These are phyloP conservation scores for Ptilorrhoa leucosticta DNA, from an alignment of 2,113 vertebrate genomes.

Conservation along the genomic window DNA sequence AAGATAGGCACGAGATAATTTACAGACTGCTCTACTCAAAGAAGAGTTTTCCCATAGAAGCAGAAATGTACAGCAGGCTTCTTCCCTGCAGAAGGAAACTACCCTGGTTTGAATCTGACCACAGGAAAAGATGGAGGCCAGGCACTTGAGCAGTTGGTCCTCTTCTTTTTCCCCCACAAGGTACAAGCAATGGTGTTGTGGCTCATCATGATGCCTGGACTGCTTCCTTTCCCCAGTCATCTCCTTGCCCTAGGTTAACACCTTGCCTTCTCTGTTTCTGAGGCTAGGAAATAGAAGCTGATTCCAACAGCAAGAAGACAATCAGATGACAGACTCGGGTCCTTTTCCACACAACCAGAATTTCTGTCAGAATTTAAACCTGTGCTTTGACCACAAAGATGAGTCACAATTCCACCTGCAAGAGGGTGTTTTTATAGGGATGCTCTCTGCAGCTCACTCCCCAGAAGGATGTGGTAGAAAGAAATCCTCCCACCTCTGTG, in stretches of 20 bases:
- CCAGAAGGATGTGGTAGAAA: not conserved
- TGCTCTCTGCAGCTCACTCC: not conserved
- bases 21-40: not conserved
- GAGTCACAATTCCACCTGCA: not conserved
- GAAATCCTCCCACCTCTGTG: not conserved
- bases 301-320: not conserved
- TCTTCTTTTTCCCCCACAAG: not conserved
- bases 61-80: not conserved
- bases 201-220: not conserved
- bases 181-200: not conserved
- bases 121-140: not conserved
- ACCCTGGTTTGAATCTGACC: not conserved
- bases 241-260: not conserved
- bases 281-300: not conserved
- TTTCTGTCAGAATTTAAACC: not conserved
- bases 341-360: not conserved
- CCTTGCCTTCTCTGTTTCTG: not conserved
- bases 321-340: not conserved
- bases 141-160: not conserved
- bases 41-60: not conserved
- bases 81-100: not conserved
- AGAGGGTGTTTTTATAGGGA: not conserved
- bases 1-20: not conserved
- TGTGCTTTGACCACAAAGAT: not conserved
- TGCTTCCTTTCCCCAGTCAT: not conserved